phyloP scores from a whole-genome alignment of 2,797 vertebrate species.

The Acanthurus leucopareius region DNA sequence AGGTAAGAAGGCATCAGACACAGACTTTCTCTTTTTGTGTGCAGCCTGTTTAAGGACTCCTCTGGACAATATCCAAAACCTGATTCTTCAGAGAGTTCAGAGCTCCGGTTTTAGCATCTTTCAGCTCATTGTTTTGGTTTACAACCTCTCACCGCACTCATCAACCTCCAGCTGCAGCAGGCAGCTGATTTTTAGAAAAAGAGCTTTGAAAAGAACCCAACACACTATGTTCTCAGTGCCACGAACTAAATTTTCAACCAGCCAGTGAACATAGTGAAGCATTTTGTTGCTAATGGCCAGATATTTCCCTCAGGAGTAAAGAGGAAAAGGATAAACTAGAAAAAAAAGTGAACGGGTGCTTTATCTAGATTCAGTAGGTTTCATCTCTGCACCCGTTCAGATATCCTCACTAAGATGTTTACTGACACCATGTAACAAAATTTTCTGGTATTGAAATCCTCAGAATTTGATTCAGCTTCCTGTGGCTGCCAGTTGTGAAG shows the following conservation, averaged over 20 bases:
- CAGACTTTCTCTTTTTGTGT: too few relatives aligned
- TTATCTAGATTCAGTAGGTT: not conserved
- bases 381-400: not conserved
- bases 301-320: not conserved
- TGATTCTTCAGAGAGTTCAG: too few relatives aligned
- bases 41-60: too few relatives aligned
- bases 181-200: not conserved
- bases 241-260: not conserved
- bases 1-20: too few relatives aligned
- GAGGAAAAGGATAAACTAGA: not conserved
- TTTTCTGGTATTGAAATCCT: not conserved
- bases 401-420: not conserved
- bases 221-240: not conserved
- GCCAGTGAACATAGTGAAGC: not conserved
- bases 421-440: not conserved
- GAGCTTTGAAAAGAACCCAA: too few relatives aligned
- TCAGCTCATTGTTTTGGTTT: not conserved
- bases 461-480: not conserved
- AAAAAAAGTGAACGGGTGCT: not conserved
- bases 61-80: too few relatives aligned
- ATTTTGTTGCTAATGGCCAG: not conserved
- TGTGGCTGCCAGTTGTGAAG: slow-evolving; percentile 14
- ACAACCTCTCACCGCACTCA: not conserved
- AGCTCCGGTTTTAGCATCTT: not conserved
- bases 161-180: not conserved